phyloP scores from a whole-genome alignment of 2,888 invertebrate species.

The Odontocolon sp. region DNA sequence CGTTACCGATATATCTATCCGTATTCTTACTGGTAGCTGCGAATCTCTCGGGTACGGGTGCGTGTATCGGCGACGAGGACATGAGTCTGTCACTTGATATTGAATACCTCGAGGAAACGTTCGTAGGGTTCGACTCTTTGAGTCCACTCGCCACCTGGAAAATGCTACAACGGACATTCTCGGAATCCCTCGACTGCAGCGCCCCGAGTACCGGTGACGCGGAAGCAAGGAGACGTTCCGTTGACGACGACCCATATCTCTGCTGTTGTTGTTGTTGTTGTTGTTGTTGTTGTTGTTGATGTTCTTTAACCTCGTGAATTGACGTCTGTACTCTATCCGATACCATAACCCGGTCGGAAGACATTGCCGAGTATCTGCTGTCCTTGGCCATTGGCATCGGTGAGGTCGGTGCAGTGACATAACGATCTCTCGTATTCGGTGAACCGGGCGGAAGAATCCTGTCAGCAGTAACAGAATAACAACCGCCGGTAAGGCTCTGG shows the following conservation, averaged over 20 bases:
- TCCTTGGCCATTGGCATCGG: conserved; percentile 70
- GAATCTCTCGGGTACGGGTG: conserved; percentile 77
- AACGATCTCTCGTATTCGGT: conserved; percentile 71
- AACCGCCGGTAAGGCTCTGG: conserved; percentile 76
- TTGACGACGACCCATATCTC: conserved; percentile 64
- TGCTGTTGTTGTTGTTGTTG: conserved; percentile 74
- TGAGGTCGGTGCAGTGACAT: conserved; percentile 73
- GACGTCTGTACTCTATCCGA: conserved; percentile 80
- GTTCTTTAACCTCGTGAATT: conserved; percentile 74
- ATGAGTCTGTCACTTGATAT: conserved; percentile 74
- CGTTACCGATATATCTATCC: conserved; percentile 67
- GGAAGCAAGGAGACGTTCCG: conserved; percentile 73
- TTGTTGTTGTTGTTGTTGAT: conserved; percentile 76
- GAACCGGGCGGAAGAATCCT: conserved; percentile 73
- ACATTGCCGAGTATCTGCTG: conserved; percentile 63
- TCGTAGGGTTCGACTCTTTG: conserved; percentile 65
- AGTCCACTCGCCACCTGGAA: conserved; percentile 56
- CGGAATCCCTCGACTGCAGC: conserved; percentile 64
- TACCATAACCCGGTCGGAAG: conserved; percentile 84
- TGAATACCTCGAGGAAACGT: conserved; percentile 65
- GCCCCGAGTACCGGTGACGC: conserved; percentile 77
- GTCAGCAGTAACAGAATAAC: conserved; percentile 68
- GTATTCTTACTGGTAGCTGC: conserved; percentile 63
- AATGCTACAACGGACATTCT: conserved; percentile 56
- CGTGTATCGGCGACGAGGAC: conserved; percentile 77